Percentiles rank a stretch among this genome's conserved stretches.
phyloP scores from a whole-genome alignment of 2,888 invertebrate genomes.

The Volucella inflata region DNA sequence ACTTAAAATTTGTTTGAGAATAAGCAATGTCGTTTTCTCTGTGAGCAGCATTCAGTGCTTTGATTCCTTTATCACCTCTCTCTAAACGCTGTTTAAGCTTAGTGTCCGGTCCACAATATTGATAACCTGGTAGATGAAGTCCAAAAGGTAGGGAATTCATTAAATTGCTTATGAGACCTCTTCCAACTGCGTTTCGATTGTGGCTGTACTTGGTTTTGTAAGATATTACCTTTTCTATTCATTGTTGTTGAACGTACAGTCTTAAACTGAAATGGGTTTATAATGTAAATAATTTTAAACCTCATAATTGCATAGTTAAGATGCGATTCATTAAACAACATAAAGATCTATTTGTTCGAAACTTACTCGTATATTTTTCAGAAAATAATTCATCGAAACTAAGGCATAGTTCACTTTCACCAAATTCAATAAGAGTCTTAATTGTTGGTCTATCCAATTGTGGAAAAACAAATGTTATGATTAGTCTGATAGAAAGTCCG shows the following conservation, averaged over 20 bases:
- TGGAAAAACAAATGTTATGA: too few relatives aligned
- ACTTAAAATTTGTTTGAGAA: too few relatives aligned
- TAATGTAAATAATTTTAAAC: slow-evolving; percentile 24
- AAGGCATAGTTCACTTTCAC: slow-evolving; percentile 72
- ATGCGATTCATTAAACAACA: slow-evolving; percentile 58
- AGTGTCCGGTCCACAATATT: slow-evolving; percentile 78
- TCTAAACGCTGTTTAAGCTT: slow-evolving; percentile 77
- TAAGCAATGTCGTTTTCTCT: too few relatives aligned
- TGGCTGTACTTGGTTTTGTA: background rate
- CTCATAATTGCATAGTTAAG: slow-evolving; percentile 20
- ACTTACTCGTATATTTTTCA: background rate
- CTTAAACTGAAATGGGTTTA: background rate
- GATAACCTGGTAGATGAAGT: slow-evolving; percentile 77
- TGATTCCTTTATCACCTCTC: too few relatives aligned
- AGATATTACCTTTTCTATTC: background rate
- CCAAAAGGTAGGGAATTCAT: slow-evolving; percentile 76
- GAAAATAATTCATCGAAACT: too few relatives aligned
- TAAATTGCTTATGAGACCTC: slow-evolving; percentile 58
- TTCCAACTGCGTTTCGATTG: slow-evolving; percentile 10
- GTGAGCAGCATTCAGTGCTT: too few relatives aligned
- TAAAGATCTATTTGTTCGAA: slow-evolving; percentile 11
- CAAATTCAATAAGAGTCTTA: too few relatives aligned
- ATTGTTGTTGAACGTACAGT: slow-evolving; percentile 6
- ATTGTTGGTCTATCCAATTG: too few relatives aligned
- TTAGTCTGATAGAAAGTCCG: too few relatives aligned